Evolutionary conservation across 2,113 vertebrate genomes (phyloP).

Genomic region (Cephalopterus ornatus): DNA sequence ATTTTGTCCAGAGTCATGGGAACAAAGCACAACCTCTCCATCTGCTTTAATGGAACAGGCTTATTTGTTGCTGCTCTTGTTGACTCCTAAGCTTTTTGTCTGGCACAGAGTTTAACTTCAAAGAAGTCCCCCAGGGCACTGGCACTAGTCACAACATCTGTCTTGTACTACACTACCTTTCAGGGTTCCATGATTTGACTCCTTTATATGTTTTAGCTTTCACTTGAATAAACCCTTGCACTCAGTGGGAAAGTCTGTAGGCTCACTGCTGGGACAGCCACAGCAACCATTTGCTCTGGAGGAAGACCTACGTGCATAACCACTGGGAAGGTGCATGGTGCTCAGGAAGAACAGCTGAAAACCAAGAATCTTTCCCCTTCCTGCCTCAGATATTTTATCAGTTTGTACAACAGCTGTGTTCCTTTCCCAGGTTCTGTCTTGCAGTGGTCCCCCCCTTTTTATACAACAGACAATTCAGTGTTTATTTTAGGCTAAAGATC

Average conservation of each 20-base stretch:
- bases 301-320: background rate
- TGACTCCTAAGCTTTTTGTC: background rate
- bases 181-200: background rate
- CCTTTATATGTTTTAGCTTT: background rate
- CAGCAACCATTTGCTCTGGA: background rate
- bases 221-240: background rate
- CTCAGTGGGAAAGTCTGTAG: background rate
- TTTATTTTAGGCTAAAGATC: background rate
- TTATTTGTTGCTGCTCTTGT: background rate
- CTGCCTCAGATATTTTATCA: background rate
- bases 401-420: background rate
- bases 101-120: background rate
- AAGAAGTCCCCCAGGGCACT: background rate
- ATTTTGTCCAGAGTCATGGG: background rate
- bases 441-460: background rate
- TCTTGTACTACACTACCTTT: background rate
- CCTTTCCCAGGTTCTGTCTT: background rate
- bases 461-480: background rate
- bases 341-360: background rate
- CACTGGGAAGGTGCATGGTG: background rate
- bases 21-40: background rate
- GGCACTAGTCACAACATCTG: background rate
- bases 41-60: background rate
- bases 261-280: background rate
- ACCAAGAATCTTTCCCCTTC: background rate